phyloP scores from a whole-genome alignment of 2,797 vertebrate species.

The Hemitrygon akajei region DNA sequence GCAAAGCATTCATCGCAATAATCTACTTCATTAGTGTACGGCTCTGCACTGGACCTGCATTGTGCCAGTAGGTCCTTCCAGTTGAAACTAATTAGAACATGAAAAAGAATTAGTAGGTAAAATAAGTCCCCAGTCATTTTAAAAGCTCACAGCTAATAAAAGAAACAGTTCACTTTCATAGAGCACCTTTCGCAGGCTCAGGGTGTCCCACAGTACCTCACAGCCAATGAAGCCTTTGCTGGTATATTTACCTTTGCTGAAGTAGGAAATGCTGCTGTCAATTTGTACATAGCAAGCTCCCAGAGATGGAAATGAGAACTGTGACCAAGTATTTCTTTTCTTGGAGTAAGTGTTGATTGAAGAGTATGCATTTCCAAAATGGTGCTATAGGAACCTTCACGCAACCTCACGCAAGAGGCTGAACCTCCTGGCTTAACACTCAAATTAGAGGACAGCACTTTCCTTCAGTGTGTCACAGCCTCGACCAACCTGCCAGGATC shows the following conservation, averaged over 20 bases:
- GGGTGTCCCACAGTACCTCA: neutral
- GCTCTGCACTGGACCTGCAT: neutral
- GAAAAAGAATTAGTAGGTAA: neutral
- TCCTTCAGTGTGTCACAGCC: neutral
- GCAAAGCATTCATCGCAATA: neutral
- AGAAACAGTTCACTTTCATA: neutral
- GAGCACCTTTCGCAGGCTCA: neutral
- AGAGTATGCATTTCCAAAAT: neutral
- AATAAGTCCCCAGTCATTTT: neutral
- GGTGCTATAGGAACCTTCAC: neutral
- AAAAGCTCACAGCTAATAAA: constrained; percentile 11
- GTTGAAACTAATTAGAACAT: neutral
- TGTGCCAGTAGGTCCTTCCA: neutral
- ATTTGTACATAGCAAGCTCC: neutral
- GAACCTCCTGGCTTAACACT: neutral
- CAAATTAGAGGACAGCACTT: neutral
- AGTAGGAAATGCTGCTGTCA: neutral
- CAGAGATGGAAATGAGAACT: neutral
- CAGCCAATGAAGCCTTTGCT: neutral
- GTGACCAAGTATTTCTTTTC: neutral
- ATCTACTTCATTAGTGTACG: constrained; percentile 10
- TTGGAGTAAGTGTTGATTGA: neutral
- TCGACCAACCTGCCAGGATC: neutral
- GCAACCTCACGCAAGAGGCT: neutral
- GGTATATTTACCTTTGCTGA: neutral